Evolutionary conservation across 1,140 invertebrate species (phyloP).

Genomic region (Penaeus japonicus): DNA sequence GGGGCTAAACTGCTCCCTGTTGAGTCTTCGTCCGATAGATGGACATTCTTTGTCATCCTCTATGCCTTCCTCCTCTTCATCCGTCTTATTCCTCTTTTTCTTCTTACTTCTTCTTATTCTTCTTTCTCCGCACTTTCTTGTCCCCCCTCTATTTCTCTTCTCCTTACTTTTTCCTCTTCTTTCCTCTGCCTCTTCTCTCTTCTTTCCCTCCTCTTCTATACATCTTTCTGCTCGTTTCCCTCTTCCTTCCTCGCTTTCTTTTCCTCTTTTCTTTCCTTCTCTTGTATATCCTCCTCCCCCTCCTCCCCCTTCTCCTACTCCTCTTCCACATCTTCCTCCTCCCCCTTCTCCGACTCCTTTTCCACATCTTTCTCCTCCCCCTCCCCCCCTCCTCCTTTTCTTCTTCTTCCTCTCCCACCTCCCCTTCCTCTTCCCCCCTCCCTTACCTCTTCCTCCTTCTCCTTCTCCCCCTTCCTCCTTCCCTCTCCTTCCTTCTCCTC

Average conservation of each 20-base stretch:
- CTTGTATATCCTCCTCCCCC: no score
- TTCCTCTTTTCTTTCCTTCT: no score
- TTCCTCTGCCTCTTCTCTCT: neutral
- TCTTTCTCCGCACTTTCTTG: neutral
- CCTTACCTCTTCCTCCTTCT: no score
- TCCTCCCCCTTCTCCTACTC: neutral
- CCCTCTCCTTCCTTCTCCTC: neutral
- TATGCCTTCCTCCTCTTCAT: no score
- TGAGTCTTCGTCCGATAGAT: no score
- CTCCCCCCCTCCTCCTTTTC: neutral
- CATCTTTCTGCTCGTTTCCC: no score
- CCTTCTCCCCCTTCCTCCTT: neutral
- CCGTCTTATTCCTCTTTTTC: neutral
- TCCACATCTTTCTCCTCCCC: neutral
- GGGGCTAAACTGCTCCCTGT: no score
- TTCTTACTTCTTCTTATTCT: neutral
- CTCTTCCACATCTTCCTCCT: neutral
- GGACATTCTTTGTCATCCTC: no score
- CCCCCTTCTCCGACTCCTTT: neutral
- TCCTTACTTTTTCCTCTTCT: neutral
- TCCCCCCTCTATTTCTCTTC: neutral
- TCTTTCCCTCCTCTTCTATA: neutral
- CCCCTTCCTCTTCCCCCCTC: neutral
- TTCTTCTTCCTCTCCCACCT: neutral
- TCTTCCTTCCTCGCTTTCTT: neutral